Evolutionary conservation across 64 coral and sea anemone species (phyloP).

Genomic region (Astreopora myriophthalma): DNA sequence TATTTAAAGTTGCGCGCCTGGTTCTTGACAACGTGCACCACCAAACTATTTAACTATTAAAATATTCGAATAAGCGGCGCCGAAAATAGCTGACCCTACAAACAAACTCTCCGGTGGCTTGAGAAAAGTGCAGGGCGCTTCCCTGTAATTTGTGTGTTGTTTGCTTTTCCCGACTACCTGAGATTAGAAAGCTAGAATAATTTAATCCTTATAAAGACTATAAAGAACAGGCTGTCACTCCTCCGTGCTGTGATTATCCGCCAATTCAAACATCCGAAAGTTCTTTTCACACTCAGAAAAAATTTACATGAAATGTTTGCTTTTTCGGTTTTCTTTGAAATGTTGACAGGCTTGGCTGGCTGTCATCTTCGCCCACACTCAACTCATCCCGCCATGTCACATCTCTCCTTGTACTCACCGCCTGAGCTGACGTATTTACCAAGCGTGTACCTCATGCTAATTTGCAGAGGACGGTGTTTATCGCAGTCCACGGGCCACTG

Average conservation of each 20-base stretch:
- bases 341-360: slow-evolving; percentile 62
- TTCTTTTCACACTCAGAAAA: slow-evolving; percentile 76
- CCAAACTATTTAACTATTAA: slow-evolving; percentile 51
- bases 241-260: slow-evolving; percentile 58
- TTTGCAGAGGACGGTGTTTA: slow-evolving; percentile 29
- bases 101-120: slow-evolving; percentile 53
- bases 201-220: slow-evolving; percentile 80
- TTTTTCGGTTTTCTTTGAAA: slow-evolving; percentile 80
- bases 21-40: slow-evolving; percentile 8
- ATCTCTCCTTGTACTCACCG: slow-evolving; percentile 60
- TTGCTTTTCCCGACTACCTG: slow-evolving; percentile 27
- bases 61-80: slow-evolving; percentile 27
- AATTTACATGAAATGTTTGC: slow-evolving; percentile 85
- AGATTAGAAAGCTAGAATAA: slow-evolving; percentile 60
- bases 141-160: slow-evolving; percentile 63
- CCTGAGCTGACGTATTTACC: slow-evolving; percentile 74
- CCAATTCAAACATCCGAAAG: slow-evolving; percentile 80
- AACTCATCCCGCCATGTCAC: slow-evolving; percentile 41
- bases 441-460: slow-evolving; percentile 66
- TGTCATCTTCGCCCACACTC: slow-evolving; percentile 65
- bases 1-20: slow-evolving; percentile 20
- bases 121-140: slow-evolving; percentile 60
- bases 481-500: not conserved
- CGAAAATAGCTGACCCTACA: slow-evolving; percentile 49
- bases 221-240: slow-evolving; percentile 68